Percentiles rank a stretch among this genome's conserved stretches.
These are phyloP conservation scores for Isoperla grammatica DNA, from an alignment of 2,888 invertebrate genomes.

Conservation along the genomic window DNA sequence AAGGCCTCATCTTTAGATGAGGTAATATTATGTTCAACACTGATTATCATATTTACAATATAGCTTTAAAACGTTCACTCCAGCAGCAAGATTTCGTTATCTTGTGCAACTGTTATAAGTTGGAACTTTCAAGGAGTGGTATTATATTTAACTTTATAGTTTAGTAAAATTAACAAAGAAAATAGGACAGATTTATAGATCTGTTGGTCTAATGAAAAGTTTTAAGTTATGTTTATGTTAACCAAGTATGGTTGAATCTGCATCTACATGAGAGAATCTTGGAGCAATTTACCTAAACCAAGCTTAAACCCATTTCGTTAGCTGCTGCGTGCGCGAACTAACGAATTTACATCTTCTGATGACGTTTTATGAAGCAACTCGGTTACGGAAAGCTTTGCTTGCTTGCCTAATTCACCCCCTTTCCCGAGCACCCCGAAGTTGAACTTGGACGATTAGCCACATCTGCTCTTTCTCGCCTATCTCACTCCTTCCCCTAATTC, in stretches of 20 bases:
- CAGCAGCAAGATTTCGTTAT: too few relatives aligned
- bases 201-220: constrained; percentile 12
- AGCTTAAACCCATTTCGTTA: constrained; percentile 15
- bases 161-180: constrained; percentile 7
- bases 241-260: not conserved
- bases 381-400: constrained; percentile 8
- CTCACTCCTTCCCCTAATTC: not conserved
- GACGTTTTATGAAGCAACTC: constrained; percentile 15
- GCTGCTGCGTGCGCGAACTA: constrained; percentile 13
- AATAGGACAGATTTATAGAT: constrained; percentile 15
- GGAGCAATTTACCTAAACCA: constrained; percentile 14
- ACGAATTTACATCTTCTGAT: constrained; percentile 17
- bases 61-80: too few relatives aligned
- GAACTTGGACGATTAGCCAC: constrained; percentile 24
- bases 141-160: constrained; percentile 6
- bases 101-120: too few relatives aligned
- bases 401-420: constrained; percentile 41
- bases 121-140: too few relatives aligned
- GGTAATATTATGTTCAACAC: too few relatives aligned
- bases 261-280: not conserved
- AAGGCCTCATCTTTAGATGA: too few relatives aligned
- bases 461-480: constrained; percentile 14
- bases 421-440: constrained; percentile 50
- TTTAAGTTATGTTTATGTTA: constrained; percentile 10
- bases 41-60: too few relatives aligned